These are phyloP conservation scores for Lepus townsendii DNA, from an alignment of 2,797 vertebrate species.

Conservation along the genomic window DNA sequence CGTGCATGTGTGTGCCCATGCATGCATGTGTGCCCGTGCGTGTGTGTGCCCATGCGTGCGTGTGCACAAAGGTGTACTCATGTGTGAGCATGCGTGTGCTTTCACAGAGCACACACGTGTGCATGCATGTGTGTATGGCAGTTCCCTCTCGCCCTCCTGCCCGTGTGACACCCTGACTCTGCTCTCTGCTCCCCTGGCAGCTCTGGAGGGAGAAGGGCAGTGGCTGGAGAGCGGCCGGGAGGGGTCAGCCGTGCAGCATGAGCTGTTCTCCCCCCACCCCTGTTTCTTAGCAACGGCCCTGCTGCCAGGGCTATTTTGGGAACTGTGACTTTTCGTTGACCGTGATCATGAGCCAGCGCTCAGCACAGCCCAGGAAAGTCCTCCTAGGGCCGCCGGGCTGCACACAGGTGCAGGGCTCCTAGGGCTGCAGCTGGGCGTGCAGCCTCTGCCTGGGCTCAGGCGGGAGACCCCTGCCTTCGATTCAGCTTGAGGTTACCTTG, in stretches of 20 bases:
- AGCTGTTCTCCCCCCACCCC: conserved; percentile 61
- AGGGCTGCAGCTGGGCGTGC: rapidly evolving
- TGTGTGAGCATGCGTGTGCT: rapidly evolving
- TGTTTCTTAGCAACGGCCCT: conserved; percentile 88
- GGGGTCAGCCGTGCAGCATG: conserved; percentile 51
- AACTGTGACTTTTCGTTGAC: conserved; percentile 87
- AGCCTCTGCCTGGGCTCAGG: rapidly evolving
- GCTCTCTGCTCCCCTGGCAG: rapidly evolving
- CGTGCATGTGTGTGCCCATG: not conserved
- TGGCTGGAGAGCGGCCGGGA: too few species aligned
- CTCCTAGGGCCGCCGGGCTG: not conserved
- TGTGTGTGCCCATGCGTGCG: too few species aligned
- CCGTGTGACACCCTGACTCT: rapidly evolving
- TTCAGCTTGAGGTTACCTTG: rapidly evolving
- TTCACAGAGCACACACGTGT: not conserved
- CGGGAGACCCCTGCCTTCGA: rapidly evolving
- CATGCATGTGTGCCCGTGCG: too few species aligned
- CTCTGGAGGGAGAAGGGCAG: not conserved
- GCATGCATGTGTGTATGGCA: not conserved
- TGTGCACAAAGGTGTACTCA: not conserved
- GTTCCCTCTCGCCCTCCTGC: not conserved
- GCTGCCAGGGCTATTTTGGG: conserved; percentile 88
- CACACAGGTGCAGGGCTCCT: rapidly evolving
- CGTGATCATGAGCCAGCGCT: conserved; percentile 82
- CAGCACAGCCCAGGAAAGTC: conserved; percentile 79